Conservation (phyloP, 2,797 vertebrate species). For the Crypturellus tataupa region DNA sequence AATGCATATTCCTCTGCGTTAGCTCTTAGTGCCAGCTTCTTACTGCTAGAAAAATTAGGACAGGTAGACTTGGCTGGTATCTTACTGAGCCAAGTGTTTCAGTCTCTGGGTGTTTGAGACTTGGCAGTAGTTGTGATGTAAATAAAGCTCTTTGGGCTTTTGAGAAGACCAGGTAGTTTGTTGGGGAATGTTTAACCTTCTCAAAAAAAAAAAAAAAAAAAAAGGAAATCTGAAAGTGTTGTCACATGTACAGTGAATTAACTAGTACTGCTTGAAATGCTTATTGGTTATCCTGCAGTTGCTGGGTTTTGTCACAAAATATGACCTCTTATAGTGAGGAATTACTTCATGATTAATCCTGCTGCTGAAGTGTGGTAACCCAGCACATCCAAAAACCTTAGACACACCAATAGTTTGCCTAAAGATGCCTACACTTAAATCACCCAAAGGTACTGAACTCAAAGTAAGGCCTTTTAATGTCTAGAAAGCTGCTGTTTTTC, state of each 20-base stretch:
- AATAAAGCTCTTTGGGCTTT: constrained; percentile 12
- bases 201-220: background rate
- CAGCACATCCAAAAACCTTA: background rate
- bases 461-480: background rate
- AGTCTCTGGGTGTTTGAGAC: background rate
- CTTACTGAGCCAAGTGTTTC: background rate
- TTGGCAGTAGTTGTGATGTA: background rate
- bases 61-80: background rate
- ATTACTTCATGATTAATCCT: background rate
- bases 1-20: background rate
- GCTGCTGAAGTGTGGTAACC: background rate
- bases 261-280: background rate
- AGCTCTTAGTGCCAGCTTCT: background rate
- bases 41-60: background rate
- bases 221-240: background rate
- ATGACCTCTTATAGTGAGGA: background rate
- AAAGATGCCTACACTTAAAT: background rate
- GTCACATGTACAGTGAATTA: background rate
- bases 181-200: background rate
- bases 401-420: background rate
- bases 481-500: background rate
- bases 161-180: background rate
- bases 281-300: background rate
- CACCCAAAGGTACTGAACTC: background rate
- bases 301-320: background rate